These are phyloP conservation scores for Geophilus truncorum DNA, from an alignment of 2,888 invertebrate genomes.

Conservation along the genomic window DNA sequence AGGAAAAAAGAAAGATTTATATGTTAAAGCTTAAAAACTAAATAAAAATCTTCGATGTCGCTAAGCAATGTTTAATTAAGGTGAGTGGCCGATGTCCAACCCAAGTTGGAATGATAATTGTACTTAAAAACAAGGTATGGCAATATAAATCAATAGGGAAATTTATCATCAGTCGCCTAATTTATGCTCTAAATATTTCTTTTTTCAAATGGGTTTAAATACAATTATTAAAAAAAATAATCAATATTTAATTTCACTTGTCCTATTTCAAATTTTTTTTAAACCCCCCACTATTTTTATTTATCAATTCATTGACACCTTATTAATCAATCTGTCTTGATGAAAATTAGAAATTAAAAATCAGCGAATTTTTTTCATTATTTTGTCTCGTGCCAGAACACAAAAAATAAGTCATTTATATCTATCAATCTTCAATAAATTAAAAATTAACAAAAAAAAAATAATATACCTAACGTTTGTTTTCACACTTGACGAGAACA, in stretches of 20 bases:
- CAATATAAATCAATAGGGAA: neutral
- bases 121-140: neutral
- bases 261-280: neutral
- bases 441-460: neutral
- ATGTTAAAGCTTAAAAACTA: too few relatives aligned
- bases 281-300: neutral
- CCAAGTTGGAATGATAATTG: neutral
- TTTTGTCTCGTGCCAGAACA: neutral
- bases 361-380: neutral
- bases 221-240: neutral
- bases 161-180: neutral
- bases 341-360: neutral
- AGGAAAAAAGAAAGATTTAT: neutral
- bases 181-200: neutral
- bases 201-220: too few relatives aligned
- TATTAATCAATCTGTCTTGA: neutral
- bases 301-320: neutral
- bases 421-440: neutral
- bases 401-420: neutral
- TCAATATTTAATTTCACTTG: neutral
- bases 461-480: neutral
- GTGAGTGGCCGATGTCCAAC: neutral
- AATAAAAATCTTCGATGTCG: neutral
- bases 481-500: neutral
- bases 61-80: neutral